Evolutionary conservation across 2,888 invertebrate genomes (phyloP).

Genomic region (Chymomyza fuscimana): DNA sequence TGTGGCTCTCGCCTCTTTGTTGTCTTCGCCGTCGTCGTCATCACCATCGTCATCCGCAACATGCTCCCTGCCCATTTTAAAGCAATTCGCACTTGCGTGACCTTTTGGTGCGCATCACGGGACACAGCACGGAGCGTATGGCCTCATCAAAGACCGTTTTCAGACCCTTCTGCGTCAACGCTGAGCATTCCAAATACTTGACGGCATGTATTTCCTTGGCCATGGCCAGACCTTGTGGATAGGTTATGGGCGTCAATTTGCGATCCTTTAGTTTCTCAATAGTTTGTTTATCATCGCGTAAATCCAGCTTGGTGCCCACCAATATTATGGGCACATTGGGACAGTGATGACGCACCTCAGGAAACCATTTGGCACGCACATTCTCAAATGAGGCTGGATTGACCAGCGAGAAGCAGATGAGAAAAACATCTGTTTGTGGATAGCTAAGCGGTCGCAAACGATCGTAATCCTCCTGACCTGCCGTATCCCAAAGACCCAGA

Average conservation of each 20-base stretch:
- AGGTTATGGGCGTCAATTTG: conserved; percentile 77
- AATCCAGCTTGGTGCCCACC: conserved; percentile 77
- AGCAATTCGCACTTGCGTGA: conserved; percentile 67
- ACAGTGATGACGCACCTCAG: conserved; percentile 78
- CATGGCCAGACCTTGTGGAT: conserved; percentile 78
- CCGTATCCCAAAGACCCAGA: conserved; percentile 78
- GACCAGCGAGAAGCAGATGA: conserved; percentile 78
- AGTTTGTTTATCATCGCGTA: conserved; percentile 77
- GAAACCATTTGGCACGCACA: conserved; percentile 78
- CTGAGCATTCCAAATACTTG: conserved; percentile 78
- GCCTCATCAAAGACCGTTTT: conserved; percentile 79
- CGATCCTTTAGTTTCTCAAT: conserved; percentile 78
- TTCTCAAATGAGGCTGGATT: conserved; percentile 79
- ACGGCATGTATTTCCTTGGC: conserved; percentile 78
- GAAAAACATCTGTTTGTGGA: conserved; percentile 78
- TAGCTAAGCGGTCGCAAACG: conserved; percentile 76
- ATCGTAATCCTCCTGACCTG: conserved; percentile 78
- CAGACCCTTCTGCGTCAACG: conserved; percentile 77
- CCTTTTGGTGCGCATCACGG: conserved; percentile 71
- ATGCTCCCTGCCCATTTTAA: conserved; percentile 33
- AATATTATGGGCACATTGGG: conserved; percentile 78
- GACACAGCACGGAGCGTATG: conserved; percentile 77
- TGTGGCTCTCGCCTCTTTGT: background rate
- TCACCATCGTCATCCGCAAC: background rate
- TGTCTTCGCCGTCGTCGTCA: background rate